phyloP scores from a whole-genome alignment of 2,888 invertebrate genomes.

The Fragum fragum region DNA sequence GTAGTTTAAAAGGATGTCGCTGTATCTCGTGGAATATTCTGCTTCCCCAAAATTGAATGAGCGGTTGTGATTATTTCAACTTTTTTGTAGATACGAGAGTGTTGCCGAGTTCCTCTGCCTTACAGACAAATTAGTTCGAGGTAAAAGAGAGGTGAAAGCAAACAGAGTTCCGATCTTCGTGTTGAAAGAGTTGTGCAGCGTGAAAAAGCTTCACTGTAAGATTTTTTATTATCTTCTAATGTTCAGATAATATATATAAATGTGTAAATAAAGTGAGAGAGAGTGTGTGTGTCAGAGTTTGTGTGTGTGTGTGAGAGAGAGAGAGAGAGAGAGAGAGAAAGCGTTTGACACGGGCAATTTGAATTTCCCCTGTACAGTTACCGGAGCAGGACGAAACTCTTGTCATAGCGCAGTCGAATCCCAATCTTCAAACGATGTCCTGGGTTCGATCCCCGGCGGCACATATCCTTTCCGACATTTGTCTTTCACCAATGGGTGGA shows the following conservation, averaged over 20 bases:
- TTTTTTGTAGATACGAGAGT: background rate
- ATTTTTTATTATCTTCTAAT: background rate
- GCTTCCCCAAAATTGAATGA: too few relatives aligned
- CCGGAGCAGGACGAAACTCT: too few relatives aligned
- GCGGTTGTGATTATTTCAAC: too few relatives aligned
- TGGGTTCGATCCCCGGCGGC: too few relatives aligned
- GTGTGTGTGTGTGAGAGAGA: background rate
- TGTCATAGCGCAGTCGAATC: too few relatives aligned
- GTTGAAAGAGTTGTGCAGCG: background rate
- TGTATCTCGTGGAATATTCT: too few relatives aligned
- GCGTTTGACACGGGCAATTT: background rate
- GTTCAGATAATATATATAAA: background rate
- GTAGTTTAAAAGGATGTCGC: too few relatives aligned
- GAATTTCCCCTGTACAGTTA: background rate
- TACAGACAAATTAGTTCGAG: constrained; percentile 5
- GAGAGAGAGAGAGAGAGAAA: background rate
- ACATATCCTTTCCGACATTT: too few relatives aligned
- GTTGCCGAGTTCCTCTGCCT: constrained; percentile 5
- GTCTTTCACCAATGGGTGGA: too few relatives aligned
- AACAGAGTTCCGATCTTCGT: background rate
- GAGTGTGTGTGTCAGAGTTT: background rate
- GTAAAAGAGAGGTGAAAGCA: background rate
- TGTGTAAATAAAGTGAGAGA: background rate
- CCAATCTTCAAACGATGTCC: too few relatives aligned
- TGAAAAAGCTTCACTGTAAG: constrained; percentile 2